A percentile compares a stretch with the other conserved stretches of the same genome.
phyloP scores from a whole-genome alignment of 2,888 invertebrate genomes.

The Eristalis intricaria region DNA sequence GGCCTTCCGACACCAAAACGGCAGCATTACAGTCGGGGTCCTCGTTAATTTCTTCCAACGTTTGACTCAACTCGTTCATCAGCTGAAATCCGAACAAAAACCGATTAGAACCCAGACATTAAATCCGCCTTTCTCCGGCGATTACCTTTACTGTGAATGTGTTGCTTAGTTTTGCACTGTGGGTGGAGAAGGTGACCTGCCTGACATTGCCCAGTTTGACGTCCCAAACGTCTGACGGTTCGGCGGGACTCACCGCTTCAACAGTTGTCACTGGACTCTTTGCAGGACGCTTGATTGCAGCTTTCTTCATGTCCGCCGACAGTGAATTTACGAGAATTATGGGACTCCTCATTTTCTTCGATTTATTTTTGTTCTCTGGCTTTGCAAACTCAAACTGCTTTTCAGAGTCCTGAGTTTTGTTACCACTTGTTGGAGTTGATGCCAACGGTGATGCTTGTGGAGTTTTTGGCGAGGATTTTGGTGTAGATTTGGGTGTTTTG shows the following conservation, averaged over 20 bases:
- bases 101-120: neutral
- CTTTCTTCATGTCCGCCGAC: slow-evolving; percentile 76
- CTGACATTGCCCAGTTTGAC: slow-evolving; percentile 81
- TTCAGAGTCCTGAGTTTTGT: slow-evolving; percentile 16
- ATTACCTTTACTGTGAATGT: slow-evolving; percentile 85
- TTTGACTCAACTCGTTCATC: slow-evolving; percentile 88
- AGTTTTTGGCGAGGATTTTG: slow-evolving; percentile 49
- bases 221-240: slow-evolving; percentile 70
- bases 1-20: slow-evolving; percentile 87
- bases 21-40: slow-evolving; percentile 87
- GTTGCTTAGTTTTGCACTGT: slow-evolving; percentile 84
- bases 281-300: slow-evolving; percentile 70
- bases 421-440: slow-evolving; percentile 8
- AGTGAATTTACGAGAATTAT: slow-evolving; percentile 76
- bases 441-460: neutral
- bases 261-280: slow-evolving; percentile 9
- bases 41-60: slow-evolving; percentile 84
- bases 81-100: slow-evolving; percentile 83
- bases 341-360: slow-evolving; percentile 73
- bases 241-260: neutral
- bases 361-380: slow-evolving; percentile 77
- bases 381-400: slow-evolving; percentile 79
- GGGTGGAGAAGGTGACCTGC: slow-evolving; percentile 85
- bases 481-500: slow-evolving; percentile 41
- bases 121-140: neutral